A percentile compares a stretch with the other conserved stretches of the same genome.
These are phyloP conservation scores for Stenodema calcarata DNA, from an alignment of 2,888 invertebrate species.

Conservation along the genomic window DNA sequence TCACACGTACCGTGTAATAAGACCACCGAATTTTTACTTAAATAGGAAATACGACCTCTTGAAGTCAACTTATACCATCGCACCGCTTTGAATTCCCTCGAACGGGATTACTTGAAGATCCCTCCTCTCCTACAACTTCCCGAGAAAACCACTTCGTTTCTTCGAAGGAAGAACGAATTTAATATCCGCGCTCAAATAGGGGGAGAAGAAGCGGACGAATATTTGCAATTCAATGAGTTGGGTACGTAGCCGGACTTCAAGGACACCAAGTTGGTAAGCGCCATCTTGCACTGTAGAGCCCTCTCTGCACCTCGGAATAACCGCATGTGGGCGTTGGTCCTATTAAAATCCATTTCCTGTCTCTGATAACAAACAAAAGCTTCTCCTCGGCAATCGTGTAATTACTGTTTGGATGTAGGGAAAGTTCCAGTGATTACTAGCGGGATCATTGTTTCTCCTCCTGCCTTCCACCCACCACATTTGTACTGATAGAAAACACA, in stretches of 20 bases:
- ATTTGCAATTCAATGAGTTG: slow-evolving; percentile 21
- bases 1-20: no score
- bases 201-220: background rate
- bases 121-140: no score
- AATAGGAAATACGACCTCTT: no score
- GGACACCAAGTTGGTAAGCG: slow-evolving; percentile 18
- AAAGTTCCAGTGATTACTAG: background rate
- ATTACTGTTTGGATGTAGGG: background rate
- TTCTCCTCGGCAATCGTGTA: background rate
- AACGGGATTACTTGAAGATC: no score
- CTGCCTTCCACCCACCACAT: no score
- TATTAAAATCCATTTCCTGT: background rate
- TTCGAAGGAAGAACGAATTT: background rate
- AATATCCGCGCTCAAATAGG: background rate
- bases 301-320: background rate
- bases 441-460: no score
- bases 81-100: no score
- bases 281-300: slow-evolving; percentile 23
- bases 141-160: background rate
- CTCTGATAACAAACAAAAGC: background rate
- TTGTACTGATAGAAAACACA: no score
- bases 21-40: no score
- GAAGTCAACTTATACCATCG: no score
- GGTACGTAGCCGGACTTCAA: background rate
- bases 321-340: background rate